These are phyloP conservation scores for Tenrec ecaudatus DNA, from an alignment of 2,113 vertebrate genomes.

Conservation along the genomic window DNA sequence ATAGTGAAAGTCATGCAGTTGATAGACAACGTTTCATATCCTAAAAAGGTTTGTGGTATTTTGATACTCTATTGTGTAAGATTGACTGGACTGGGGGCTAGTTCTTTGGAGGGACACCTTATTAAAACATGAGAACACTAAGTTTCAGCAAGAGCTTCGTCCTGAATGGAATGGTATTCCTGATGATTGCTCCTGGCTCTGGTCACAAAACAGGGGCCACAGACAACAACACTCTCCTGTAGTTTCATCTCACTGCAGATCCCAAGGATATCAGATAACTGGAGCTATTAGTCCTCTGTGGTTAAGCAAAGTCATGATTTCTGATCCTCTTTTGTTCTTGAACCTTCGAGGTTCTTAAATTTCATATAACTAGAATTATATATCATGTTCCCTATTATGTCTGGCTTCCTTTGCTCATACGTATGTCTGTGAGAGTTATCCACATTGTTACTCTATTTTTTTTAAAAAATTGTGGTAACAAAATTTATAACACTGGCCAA, in stretches of 20 bases:
- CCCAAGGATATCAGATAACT: not conserved
- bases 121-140: slow-evolving; percentile 13
- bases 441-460: too few species aligned
- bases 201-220: slow-evolving; percentile 33
- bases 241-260: not conserved
- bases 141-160: slow-evolving; percentile 52
- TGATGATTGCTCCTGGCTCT: not conserved
- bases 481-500: too few species aligned
- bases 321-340: not conserved
- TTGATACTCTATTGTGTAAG: slow-evolving; percentile 32
- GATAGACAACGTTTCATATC: not conserved
- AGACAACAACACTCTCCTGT: not conserved
- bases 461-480: too few species aligned
- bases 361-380: too few species aligned
- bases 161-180: slow-evolving; percentile 7
- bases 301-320: not conserved
- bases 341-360: not conserved
- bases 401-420: too few species aligned
- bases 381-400: too few species aligned
- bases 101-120: slow-evolving; percentile 3
- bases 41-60: slow-evolving; percentile 14
- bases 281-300: not conserved
- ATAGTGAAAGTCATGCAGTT: not conserved
- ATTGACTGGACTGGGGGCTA: slow-evolving; percentile 35
- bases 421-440: too few species aligned